Percentiles rank a stretch among this genome's conserved stretches.
Evolutionary conservation across 2,797 vertebrate genomes (phyloP).

Genomic region (Phoxinus dragarum): DNA sequence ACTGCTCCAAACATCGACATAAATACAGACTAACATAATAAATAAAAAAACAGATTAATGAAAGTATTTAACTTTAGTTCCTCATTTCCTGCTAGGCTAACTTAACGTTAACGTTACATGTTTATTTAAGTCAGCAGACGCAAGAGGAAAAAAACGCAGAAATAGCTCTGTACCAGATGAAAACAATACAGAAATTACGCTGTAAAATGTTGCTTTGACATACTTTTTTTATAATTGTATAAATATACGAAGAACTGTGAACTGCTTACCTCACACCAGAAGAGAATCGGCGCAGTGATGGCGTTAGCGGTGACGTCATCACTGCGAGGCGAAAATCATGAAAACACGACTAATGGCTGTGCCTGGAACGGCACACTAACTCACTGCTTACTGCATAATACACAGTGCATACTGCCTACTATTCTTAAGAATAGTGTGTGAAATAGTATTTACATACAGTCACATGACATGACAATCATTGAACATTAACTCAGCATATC

Average conservation of each 20-base stretch:
- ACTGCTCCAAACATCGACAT: neutral
- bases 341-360: neutral
- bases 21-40: neutral
- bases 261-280: neutral
- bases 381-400: neutral
- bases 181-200: neutral
- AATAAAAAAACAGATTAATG: neutral
- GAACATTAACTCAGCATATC: neutral
- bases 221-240: neutral
- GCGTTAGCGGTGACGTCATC: neutral
- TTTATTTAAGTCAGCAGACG: neutral
- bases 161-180: neutral
- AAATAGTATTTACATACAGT: neutral
- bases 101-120: neutral
- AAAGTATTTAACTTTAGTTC: neutral
- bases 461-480: neutral
- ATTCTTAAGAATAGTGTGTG: neutral
- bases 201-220: neutral
- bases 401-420: neutral
- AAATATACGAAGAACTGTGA: neutral
- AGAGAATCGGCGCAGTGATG: neutral
- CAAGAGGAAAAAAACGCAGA: neutral
- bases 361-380: neutral
- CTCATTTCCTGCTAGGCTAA: neutral
- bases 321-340: neutral